Evolutionary conservation across 2,888 invertebrate genomes (phyloP).

Genomic region (Antheraea yamamai): DNA sequence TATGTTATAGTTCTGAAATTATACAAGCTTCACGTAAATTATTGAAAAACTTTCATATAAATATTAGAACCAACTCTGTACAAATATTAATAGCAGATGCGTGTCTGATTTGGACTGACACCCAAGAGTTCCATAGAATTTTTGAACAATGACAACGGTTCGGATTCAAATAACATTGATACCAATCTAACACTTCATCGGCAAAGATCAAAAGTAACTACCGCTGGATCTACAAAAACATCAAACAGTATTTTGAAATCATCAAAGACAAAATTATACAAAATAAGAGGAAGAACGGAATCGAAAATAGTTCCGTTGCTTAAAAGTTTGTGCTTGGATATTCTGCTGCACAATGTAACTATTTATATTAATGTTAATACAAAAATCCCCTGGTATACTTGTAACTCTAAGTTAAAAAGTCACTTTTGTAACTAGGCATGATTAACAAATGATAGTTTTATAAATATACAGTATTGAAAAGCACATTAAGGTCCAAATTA

Average conservation of each 20-base stretch:
- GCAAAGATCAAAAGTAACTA: conserved; percentile 35
- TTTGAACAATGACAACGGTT: conserved; percentile 15
- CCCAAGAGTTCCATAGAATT: conserved; percentile 56
- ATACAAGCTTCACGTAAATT: not conserved
- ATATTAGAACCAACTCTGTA: not conserved
- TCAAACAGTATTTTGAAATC: conserved; percentile 28
- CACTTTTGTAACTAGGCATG: too few relatives aligned
- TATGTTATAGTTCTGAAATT: not conserved
- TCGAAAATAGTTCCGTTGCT: conserved; percentile 68
- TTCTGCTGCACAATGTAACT: conserved; percentile 81
- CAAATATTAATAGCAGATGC: conserved; percentile 46
- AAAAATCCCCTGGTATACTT: not conserved
- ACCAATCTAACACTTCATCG: conserved; percentile 27
- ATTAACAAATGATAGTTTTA: too few relatives aligned
- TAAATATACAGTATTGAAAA: too few relatives aligned
- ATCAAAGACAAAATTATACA: conserved; percentile 33
- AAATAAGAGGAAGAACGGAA: conserved; percentile 54
- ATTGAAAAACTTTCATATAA: too few relatives aligned
- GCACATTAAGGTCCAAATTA: not conserved
- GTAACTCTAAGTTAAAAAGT: too few relatives aligned
- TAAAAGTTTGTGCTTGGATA: conserved; percentile 80
- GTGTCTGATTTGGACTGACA: conserved; percentile 68
- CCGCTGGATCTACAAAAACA: not conserved
- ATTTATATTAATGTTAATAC: conserved; percentile 21
- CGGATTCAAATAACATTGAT: not conserved